Evolutionary conservation across 2,113 vertebrate species (phyloP).

Genomic region (Conger conger): DNA sequence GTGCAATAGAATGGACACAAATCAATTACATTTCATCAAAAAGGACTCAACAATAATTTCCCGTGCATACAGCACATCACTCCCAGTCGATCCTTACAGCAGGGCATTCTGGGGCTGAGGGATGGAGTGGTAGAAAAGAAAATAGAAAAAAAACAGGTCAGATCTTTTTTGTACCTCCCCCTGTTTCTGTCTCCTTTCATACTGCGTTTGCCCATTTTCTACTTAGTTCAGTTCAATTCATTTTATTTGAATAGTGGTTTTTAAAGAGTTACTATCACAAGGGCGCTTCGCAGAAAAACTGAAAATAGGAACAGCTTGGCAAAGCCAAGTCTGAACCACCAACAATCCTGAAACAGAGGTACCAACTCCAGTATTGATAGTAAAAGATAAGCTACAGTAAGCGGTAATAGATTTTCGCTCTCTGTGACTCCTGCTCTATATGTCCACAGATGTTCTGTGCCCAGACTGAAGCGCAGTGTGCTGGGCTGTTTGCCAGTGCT

Average conservation of each 20-base stretch:
- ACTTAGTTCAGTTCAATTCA: background rate
- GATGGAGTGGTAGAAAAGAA: background rate
- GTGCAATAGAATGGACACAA: background rate
- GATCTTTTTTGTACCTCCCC: background rate
- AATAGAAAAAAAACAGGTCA: background rate
- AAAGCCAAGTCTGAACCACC: too few relatives aligned
- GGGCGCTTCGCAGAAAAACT: too few relatives aligned
- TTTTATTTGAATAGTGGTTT: too few relatives aligned
- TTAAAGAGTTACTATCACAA: too few relatives aligned
- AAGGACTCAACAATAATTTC: background rate
- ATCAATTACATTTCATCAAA: background rate
- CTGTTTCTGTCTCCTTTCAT: background rate
- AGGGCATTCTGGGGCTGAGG: background rate
- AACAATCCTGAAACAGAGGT: too few relatives aligned
- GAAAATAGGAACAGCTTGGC: too few relatives aligned
- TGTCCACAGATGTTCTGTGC: constrained; percentile 71
- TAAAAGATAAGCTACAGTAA: too few relatives aligned
- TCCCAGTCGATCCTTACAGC: background rate
- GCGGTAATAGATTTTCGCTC: background rate
- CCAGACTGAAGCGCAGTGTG: constrained; percentile 61
- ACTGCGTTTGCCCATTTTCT: background rate
- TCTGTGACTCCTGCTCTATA: background rate
- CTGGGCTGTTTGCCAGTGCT: constrained; percentile 78
- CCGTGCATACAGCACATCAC: background rate
- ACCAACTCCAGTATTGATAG: too few relatives aligned